Conservation (phyloP, 2,113 vertebrate genomes). For the Orycteropus afer region DNA sequence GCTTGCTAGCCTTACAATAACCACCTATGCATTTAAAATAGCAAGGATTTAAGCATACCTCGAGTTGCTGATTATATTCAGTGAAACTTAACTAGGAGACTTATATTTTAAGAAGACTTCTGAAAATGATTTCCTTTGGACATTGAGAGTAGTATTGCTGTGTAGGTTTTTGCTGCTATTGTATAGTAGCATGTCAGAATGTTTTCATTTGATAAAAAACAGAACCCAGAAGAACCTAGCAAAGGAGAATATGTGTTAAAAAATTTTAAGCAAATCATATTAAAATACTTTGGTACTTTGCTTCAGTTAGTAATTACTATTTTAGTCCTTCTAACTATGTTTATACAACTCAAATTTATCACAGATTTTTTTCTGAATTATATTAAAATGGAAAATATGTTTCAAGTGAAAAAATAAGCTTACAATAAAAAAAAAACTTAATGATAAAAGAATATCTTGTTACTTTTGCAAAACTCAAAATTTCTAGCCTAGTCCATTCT, state of each 20-base stretch:
- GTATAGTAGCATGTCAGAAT: slow-evolving; percentile 63
- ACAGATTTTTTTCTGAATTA: slow-evolving; percentile 44
- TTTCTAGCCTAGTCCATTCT: neutral
- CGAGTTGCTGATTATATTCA: slow-evolving; percentile 28
- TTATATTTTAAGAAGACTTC: slow-evolving; percentile 37
- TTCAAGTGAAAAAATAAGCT: neutral
- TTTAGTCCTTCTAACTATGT: slow-evolving; percentile 29
- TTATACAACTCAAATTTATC: neutral
- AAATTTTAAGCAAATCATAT: slow-evolving; percentile 11
- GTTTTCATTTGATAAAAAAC: slow-evolving; percentile 64
- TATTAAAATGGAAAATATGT: slow-evolving; percentile 48
- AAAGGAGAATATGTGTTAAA: slow-evolving; percentile 36
- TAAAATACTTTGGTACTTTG: slow-evolving; percentile 4
- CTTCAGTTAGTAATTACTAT: slow-evolving; percentile 17
- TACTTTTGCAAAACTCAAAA: slow-evolving; percentile 48
- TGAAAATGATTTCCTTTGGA: slow-evolving; percentile 32
- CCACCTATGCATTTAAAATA: neutral
- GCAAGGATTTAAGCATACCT: slow-evolving; percentile 13
- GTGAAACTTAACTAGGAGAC: neutral
- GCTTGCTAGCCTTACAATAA: neutral
- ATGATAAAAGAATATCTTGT: slow-evolving; percentile 24
- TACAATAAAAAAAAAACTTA: neutral
- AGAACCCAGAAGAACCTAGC: slow-evolving; percentile 15
- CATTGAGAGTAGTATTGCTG: neutral
- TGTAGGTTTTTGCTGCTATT: slow-evolving; percentile 30